Conservation (phyloP, 2,113 vertebrate genomes). For the Apistogramma diplotaenia region DNA sequence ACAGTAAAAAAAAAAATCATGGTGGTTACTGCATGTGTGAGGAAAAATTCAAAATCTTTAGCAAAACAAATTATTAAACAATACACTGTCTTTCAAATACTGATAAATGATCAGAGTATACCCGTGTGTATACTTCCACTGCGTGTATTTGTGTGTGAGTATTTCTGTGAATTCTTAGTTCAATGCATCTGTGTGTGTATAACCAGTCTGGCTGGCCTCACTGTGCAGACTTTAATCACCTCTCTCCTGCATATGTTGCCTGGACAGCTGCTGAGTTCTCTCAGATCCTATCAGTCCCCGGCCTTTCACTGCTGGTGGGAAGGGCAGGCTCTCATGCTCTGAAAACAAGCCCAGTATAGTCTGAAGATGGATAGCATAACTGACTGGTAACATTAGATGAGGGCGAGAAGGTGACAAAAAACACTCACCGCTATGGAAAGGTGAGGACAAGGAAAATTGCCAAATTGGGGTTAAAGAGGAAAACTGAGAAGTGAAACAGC, state of each 20-base stretch:
- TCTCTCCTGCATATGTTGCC: slow-evolving; percentile 9
- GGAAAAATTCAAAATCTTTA: background rate
- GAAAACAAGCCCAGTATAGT: slow-evolving; percentile 20
- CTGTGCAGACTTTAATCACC: background rate
- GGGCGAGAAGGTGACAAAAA: slow-evolving; percentile 4
- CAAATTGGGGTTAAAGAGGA: background rate
- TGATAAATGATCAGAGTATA: background rate
- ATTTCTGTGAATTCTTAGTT: background rate
- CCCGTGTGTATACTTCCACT: background rate
- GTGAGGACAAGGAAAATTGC: background rate
- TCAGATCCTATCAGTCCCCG: slow-evolving; percentile 22
- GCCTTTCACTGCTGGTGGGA: background rate
- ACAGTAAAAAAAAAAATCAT: background rate
- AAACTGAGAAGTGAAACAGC: background rate
- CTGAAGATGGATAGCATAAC: slow-evolving; percentile 27
- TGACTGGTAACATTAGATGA: slow-evolving; percentile 40
- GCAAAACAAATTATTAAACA: background rate
- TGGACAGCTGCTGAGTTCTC: slow-evolving; percentile 14
- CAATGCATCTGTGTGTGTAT: background rate
- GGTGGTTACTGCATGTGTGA: background rate
- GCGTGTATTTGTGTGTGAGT: background rate
- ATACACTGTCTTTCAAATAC: background rate
- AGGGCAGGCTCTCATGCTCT: background rate
- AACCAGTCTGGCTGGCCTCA: background rate
- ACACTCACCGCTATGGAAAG: background rate